Evolutionary conservation across 1,140 invertebrate species (phyloP), one percentile per base, ranked within the genome.

Genomic region (Musca vetustissima): DNA sequence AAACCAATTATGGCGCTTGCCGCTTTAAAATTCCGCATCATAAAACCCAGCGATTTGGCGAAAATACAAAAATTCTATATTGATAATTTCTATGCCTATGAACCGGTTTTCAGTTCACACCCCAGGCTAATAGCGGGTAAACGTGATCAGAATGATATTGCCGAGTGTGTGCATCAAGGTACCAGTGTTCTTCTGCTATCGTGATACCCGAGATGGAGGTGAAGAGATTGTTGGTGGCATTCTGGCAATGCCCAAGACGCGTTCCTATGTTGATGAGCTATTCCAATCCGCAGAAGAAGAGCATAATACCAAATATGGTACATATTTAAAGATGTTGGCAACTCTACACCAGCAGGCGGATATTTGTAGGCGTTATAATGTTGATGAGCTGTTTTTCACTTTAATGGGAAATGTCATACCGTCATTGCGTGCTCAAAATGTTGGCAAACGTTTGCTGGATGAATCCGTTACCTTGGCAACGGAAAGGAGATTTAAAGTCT

Each of bases 381-480:
- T 61, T 2, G 28, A 19, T 61, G 19, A 36, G 3, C 8, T 61
- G 1, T 61, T 61, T 21, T 61, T 36, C 6, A 36, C 57, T 2
- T 61, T 43, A 2, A 61, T 61, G 9, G 19, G n/a, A 3, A 24
- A 15, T 53, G 70, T 71, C 0, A 32, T 71, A 25, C n/a, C 21
- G 9, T 15, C 24, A 15, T n/a, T n/a, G 0, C 55, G 72, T 25
- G 72, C 70, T 0, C 15, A 61, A 15, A 32, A 66, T 11, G 22
- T 73, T 13, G 70, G 70, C 43, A 17, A n/a, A n/a, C 57, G 61
- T 1, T n/a, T 73, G 17, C 55, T 71, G 8, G 28, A 55, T 13
- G 43, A 73, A 43, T 32, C 66, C 13, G 64, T 69, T 25, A 21
- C 59, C 3, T 24, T 57, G 17, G 68, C 25, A 4, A 32, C 36